phyloP scores from a whole-genome alignment of 1,140 invertebrate species.

The Temnothorax curvispinosus region DNA sequence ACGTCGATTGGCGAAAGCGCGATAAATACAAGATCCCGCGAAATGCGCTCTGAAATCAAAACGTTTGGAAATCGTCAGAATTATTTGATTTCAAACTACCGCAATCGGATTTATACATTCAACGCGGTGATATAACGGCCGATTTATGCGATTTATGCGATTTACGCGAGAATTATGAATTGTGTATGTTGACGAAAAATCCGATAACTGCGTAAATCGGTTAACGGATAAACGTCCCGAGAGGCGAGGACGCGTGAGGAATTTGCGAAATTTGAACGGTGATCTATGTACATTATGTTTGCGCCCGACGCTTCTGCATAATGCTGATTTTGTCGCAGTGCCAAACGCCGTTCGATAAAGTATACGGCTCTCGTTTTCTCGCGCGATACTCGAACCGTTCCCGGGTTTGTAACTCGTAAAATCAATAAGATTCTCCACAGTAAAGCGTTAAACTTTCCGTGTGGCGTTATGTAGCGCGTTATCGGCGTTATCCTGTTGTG shows the following conservation, averaged over 20 bases:
- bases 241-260: not conserved
- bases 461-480: not conserved
- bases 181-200: conserved; percentile 10
- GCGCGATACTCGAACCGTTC: not conserved
- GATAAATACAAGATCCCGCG: not conserved
- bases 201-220: not conserved
- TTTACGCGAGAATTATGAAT: not conserved
- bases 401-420: not conserved
- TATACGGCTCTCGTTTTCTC: not conserved
- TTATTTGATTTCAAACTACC: not conserved
- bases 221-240: not conserved
- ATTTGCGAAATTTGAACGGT: conserved; percentile 17
- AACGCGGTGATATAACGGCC: not conserved
- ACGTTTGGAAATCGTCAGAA: not conserved
- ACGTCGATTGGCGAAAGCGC: not conserved
- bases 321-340: conserved; percentile 24
- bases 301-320: conserved; percentile 5
- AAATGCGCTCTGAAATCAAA: not conserved
- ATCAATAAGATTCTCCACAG: not conserved
- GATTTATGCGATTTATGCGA: too few relatives aligned
- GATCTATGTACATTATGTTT: conserved; percentile 19
- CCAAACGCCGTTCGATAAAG: conserved; percentile 41
- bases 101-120: not conserved
- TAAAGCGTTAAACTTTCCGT: not conserved
- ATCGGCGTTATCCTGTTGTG: not conserved